Base-by-base conservation (phyloP, 2,888 invertebrate species). In the Trachelus troglodyta region DNA sequence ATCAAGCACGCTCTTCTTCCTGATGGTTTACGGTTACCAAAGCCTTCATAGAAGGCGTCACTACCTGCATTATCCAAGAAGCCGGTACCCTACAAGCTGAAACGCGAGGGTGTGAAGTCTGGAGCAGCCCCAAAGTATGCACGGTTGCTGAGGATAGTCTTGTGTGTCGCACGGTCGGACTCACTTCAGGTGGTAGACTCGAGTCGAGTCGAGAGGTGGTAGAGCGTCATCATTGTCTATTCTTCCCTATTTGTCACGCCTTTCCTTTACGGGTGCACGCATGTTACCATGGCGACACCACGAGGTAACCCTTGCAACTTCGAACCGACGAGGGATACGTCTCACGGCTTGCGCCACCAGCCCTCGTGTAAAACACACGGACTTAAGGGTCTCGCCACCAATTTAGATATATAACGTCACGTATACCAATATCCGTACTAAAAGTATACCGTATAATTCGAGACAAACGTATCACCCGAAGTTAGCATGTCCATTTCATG, bases 161-260 rank as follows among this genome's bases (percentile, higher is more conserved):
- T 79, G 82, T 79, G 82, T 83, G 81, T 56, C 40, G 76, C 71
- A 73, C 77, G 79, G 74, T 31, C 76, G 76, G 75, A 75, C 77
- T 73, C 77, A 79, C 76, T 76, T 37, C 37, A 74, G 34, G 71
- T 71, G 33, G 71, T 56, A 56, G 56, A 56, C 56, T 56, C 31
- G 71, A 71, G 71, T 31, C 33, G 71, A 71, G 71, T 71, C 31
- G 71, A 71, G 71, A 71, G 71, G 71, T 71, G 71, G 71, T 12
- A 33, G 84, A 84, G 85, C 84, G 82, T 87, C 88, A 83, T 89
- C 88, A 87, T 89, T 89, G 88, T 89, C 89, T 88, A 88, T 89
- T 87, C 87, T 87, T 86, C 85, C 85, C 86, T 85, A 85, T 89
- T 88, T 89, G 87, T 89, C 89, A 88, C 88, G 89, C 89, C 86